Evolutionary conservation across 2,797 vertebrate genomes (phyloP).

Genomic region (Rhabdophis nuchalis): DNA sequence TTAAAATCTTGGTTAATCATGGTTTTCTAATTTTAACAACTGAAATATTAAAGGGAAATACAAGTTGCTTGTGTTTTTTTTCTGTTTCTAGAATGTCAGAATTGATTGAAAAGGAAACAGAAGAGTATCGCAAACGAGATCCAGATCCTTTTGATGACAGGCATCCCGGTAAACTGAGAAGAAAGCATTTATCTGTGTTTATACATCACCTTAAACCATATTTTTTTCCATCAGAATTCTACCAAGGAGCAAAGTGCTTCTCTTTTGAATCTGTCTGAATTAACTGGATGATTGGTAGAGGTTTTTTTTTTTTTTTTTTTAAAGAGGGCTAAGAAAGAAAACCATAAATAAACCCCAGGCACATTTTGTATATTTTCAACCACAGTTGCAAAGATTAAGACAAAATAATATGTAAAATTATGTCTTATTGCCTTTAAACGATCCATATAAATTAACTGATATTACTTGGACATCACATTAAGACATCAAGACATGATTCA

Average conservation of each 20-base stretch:
- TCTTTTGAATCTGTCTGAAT: neutral
- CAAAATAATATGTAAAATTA: neutral
- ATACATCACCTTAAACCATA: neutral
- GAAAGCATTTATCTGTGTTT: neutral
- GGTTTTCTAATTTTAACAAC: neutral
- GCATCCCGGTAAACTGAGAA: slow-evolving; percentile 84
- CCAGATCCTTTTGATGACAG: slow-evolving; percentile 98
- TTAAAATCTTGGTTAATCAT: neutral
- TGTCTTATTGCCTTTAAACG: neutral
- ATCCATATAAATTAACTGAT: neutral
- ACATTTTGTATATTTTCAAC: neutral
- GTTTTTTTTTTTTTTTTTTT: neutral
- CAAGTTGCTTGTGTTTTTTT: neutral
- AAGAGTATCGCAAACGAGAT: slow-evolving; percentile 97
- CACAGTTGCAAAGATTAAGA: neutral
- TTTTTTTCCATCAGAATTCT: neutral
- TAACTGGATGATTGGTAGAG: neutral
- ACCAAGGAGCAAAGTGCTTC: neutral
- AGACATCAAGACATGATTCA: neutral
- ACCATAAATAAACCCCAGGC: neutral
- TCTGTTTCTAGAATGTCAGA: slow-evolving; percentile 86
- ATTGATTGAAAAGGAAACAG: slow-evolving; percentile 96
- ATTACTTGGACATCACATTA: neutral
- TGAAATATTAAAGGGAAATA: neutral
- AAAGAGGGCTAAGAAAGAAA: neutral